These are phyloP conservation scores for Montipora efflorescens DNA, from an alignment of 64 coral and sea anemone genomes.

Conservation along the genomic window DNA sequence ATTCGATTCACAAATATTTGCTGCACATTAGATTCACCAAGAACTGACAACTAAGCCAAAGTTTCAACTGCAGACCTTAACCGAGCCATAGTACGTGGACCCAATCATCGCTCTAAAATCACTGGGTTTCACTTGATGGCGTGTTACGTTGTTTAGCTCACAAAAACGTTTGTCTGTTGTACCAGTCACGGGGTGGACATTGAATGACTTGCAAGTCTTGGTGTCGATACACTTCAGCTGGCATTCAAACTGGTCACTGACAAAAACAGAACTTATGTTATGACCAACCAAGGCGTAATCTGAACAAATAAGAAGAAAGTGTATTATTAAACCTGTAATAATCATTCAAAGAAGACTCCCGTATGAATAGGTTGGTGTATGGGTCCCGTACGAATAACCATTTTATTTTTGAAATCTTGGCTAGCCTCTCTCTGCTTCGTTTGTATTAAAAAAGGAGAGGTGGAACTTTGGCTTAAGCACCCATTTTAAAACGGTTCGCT, in stretches of 20 bases:
- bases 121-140: background rate
- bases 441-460: no score
- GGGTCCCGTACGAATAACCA: no score
- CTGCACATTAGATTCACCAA: no score
- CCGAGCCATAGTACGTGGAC: background rate
- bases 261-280: background rate
- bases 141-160: conserved; percentile 13
- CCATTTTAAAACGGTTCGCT: no score
- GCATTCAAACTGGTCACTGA: background rate
- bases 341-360: no score
- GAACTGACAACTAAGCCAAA: no score
- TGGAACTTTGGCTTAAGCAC: no score
- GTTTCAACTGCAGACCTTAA: background rate
- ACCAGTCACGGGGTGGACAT: background rate
- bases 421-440: no score
- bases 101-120: background rate
- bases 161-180: background rate
- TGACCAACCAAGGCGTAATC: conserved; percentile 3
- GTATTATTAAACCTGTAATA: no score
- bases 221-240: background rate
- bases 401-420: no score
- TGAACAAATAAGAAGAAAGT: background rate
- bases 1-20: no score
- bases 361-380: no score
- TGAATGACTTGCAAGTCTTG: background rate